Evolutionary conservation across 2,888 invertebrate species (phyloP), one percentile per base, ranked within the genome.

Genomic region (Sphaeridia pumilis): DNA sequence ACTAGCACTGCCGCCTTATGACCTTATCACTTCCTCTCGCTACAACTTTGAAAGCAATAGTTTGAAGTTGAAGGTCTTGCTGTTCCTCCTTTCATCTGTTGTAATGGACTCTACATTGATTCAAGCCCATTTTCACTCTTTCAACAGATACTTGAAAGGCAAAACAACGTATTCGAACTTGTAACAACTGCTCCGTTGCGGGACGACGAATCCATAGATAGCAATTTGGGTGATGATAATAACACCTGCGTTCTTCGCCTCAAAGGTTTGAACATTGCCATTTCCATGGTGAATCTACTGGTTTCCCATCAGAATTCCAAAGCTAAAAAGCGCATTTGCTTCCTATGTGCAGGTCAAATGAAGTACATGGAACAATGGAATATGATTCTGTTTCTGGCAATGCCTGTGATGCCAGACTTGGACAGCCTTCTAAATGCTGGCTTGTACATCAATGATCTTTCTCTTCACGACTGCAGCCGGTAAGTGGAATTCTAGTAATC

Each of bases 381-480:
- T 58, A 87, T 92, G 82, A 89, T 97, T 75, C 87, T 95, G 81
- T 97, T 93, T 69, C 75, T 97, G 48, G 62, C 62, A 10, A 58
- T 58, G 21, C 62, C 62, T 1, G 56, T 58, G 3, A 58, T 58
- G 54, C 52, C 57, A 0, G 58, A 58, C 28, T 21, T 62, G 93
- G 92, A 5, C 92, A 84, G 89, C 0, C 78, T 97, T 66, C 86
- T 93, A 57, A 84, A 85, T 43, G 87, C 92, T 0, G 94, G 95
- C 0, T 78, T 97, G 0, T 97, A 90, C 70, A 93, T 97, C 69
- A 97, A 97, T 69, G 97, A 97, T 73, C 77, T 97, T 48, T 94
- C 94, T n/a, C 90, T 97, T 86, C 95, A 97, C 68, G 97, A 97
- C 69, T 95, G 94, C 63, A 94, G 94, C 77, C 82, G 95, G 87